Evolutionary conservation across 2,113 vertebrate genomes (phyloP).

Genomic region (Oreotrochilus melanogaster): DNA sequence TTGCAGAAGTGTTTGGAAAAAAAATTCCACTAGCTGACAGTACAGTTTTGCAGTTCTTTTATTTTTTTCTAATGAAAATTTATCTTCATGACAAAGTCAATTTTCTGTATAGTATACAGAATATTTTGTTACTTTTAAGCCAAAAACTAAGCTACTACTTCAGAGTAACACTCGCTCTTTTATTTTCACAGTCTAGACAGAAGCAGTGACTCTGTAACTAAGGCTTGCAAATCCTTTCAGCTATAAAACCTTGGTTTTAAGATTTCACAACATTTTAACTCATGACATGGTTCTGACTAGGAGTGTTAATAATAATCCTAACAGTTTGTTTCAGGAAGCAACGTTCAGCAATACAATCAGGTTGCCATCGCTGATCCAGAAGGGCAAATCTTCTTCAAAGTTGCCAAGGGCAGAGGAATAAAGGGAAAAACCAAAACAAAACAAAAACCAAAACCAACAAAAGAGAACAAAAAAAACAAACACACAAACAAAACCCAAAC

Average conservation of each 20-base stretch:
- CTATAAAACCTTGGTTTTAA: neutral
- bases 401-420: neutral
- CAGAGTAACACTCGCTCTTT: conserved; percentile 4
- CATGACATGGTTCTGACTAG: neutral
- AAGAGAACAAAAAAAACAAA: neutral
- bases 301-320: neutral
- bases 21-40: neutral
- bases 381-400: neutral
- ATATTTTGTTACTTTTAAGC: neutral
- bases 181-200: conserved; percentile 37
- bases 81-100: conserved; percentile 20
- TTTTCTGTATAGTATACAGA: neutral
- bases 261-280: neutral
- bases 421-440: neutral
- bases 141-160: neutral
- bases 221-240: neutral
- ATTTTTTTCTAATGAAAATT: neutral
- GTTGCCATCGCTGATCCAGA: neutral
- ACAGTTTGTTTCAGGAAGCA: neutral
- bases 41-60: neutral
- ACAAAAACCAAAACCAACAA: neutral
- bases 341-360: neutral
- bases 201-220: neutral
- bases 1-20: neutral
- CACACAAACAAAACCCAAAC: too few relatives aligned